Base-by-base conservation (phyloP, 1,140 invertebrate species). In the Rhagoletis pomonella region DNA sequence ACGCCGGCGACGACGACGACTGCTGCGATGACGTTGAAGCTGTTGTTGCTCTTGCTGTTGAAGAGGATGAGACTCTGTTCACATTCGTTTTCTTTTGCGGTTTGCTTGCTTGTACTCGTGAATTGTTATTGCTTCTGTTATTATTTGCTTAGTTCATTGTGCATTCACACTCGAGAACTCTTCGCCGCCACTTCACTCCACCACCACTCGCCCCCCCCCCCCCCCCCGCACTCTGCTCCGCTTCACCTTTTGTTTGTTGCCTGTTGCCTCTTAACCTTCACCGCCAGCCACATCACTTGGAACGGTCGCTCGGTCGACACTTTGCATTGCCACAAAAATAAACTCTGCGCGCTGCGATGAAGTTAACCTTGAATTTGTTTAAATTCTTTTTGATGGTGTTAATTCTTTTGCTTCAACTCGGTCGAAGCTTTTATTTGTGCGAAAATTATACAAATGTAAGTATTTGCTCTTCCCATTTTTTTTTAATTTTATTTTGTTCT, bases 341-440 rank as follows among this genome's bases (percentile, higher is more conserved):
- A 81, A 81, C 47, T 69, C 39, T 47, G 73, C 29, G 47, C 29
- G 73, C 19, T 55, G 47, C 19, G 73, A 55, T 55, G 47, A 81
- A 81, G 73, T 81, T 81, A 81, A 81, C 73, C 73, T 81, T 81
- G 73, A 81, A 55, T 81, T 81, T 81, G 73, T 81, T 81, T 50
- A 81, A 81, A 81, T 42, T 47, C 73, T 81, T 81, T 81, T 55
- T 81, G 73, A 42, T 81, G 73, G 73, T 81, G 73, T 81, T 81
- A 81, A 81, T 81, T 81, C 73, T 81, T 81, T 81, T 47, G 73
- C 73, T 55, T 81, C 73, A 55, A 29, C 7, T n/a, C 73, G 17
- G 4, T 9, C 50, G 9, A 9, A 17, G 6, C 7, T 81, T 58
- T 81, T 81, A 81, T 81, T 29, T 29, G 29, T 29, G 29, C 29